Conservation (phyloP, 2,113 vertebrate species). For the Apodemus speciosus region DNA sequence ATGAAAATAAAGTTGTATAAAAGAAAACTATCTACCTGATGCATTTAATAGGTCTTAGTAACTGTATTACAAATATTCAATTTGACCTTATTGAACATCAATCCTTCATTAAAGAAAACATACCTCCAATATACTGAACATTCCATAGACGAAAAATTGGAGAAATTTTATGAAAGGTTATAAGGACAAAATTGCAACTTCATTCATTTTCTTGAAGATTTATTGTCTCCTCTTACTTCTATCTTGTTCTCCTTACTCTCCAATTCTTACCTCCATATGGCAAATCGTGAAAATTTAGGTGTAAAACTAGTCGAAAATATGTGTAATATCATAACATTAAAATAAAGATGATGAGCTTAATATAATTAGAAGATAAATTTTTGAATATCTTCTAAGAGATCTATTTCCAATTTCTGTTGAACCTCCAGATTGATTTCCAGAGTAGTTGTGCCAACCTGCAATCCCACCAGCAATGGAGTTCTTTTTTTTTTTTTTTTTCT, state of each 20-base stretch:
- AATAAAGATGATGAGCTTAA: not conserved
- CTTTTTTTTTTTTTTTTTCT: no score
- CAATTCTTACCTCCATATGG: conserved; percentile 18
- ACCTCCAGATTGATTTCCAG: no score
- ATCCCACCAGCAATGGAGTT: no score
- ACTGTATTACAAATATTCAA: not conserved
- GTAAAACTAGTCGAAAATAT: conserved; percentile 46
- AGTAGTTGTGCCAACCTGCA: no score
- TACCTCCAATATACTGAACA: not conserved
- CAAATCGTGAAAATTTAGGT: conserved; percentile 42
- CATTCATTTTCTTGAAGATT: not conserved
- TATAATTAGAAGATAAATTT: not conserved
- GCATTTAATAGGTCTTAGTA: not conserved
- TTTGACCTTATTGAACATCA: not conserved
- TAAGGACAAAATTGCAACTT: not conserved
- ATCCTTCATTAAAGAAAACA: not conserved
- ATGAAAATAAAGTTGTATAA: not conserved
- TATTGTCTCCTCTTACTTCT: not conserved
- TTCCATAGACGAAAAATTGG: not conserved
- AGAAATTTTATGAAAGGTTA: not conserved
- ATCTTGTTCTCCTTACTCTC: not conserved
- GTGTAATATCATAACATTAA: not conserved
- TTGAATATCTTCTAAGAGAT: not conserved
- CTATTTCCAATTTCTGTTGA: no score
- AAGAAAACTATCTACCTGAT: not conserved